These are phyloP conservation scores for Torymus texanus DNA, from an alignment of 2,888 invertebrate species.

Conservation along the genomic window DNA sequence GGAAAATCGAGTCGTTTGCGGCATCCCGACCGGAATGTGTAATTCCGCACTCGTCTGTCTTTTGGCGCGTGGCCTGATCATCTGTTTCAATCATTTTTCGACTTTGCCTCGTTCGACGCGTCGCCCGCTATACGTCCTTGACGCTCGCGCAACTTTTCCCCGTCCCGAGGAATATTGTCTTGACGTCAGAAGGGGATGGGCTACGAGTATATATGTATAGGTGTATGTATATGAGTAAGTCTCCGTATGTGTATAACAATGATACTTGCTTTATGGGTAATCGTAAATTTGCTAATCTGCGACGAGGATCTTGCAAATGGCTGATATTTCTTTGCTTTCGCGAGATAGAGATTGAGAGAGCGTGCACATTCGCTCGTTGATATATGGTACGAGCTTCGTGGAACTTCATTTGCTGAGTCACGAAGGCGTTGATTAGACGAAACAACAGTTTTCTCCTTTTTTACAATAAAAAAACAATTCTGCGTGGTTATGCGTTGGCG, in stretches of 20 bases:
- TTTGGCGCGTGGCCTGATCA: slow-evolving; percentile 30
- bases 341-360: neutral
- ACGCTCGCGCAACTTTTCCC: slow-evolving; percentile 1
- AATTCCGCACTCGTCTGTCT: slow-evolving; percentile 12
- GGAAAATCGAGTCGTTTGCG: slow-evolving; percentile 52
- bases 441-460: too few species aligned
- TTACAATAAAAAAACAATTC: too few species aligned
- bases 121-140: neutral
- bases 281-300: slow-evolving; percentile 42
- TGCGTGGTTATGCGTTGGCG: too few species aligned
- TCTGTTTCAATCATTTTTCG: slow-evolving; percentile 51
- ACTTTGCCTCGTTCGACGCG: slow-evolving; percentile 1
- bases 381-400: slow-evolving; percentile 1
- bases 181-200: neutral
- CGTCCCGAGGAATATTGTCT: slow-evolving; percentile 5
- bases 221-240: too few species aligned
- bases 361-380: neutral
- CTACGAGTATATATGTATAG: too few species aligned
- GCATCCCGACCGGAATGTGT: slow-evolving; percentile 39
- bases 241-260: too few species aligned
- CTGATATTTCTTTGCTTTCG: neutral
- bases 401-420: neutral
- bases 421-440: too few species aligned
- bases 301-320: slow-evolving; percentile 6
- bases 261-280: slow-evolving; percentile 23